Base-by-base conservation (phyloP, 2,797 vertebrate species). In the Loris lydekkerianus region DNA sequence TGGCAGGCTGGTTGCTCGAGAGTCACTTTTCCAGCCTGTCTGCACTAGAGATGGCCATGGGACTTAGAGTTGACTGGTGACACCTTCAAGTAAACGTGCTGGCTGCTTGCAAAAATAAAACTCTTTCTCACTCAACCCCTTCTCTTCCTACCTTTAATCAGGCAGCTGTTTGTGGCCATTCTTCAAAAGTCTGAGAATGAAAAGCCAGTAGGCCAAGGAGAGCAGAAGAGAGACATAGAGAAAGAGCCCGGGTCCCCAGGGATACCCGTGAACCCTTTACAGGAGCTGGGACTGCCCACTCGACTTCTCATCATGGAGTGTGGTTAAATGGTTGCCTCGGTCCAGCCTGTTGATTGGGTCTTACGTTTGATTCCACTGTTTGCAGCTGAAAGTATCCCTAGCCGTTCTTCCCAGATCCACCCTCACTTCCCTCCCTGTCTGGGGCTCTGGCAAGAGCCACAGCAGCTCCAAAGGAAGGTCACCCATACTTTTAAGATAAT, bases 181-280 rank as follows among this genome's bases (percentile, higher is more conserved):
- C 63, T 60, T 18, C 31, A n/a, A 15, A 70, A 80, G 65, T 7
- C 5, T 61, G 5, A 29, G 73, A 17, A 75, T 3, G 10, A 65
- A 65, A 90, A 21, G 13, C 63, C 77, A 31, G 7, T 7, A 1
- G 1, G 3, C 73, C 3, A 7, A 60, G 21, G 37, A 37, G 0
- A n/a, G 7, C 46, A 15, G 25, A 18, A n/a, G 63, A 58, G 43
- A 46, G 13, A 49, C 13, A n/a, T 17, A 1, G 5, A 15, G 65
- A 65, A 34, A 43, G 40, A 11, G 27, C 9, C 6, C 1, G 1
- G 6, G 29, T 40, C 58, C 43, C 31, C 2, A 0, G 3, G 1
- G 7, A 25, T 6, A 2, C 1, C 0, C 10, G 0, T 10, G 20
- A 25, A 7, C 63, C 27, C 58, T 21, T 73, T 2, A 0, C 25